These are phyloP conservation scores for Argentina silus DNA, from an alignment of 2,797 vertebrate genomes.

Conservation along the genomic window DNA sequence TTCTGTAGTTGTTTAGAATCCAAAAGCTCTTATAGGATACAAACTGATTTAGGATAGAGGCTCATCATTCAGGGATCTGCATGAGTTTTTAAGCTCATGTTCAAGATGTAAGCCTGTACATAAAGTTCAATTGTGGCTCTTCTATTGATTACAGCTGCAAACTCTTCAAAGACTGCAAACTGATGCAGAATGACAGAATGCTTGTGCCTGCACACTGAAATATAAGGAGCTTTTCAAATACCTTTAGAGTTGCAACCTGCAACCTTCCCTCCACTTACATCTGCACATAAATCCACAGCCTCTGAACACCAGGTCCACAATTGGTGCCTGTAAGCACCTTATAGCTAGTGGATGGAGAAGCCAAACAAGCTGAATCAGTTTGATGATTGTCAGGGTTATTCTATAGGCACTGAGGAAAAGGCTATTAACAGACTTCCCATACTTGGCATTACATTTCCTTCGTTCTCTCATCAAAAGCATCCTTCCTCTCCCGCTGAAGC, in stretches of 20 bases:
- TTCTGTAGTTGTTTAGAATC: background rate
- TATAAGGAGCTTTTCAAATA: no score
- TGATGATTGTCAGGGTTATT: conserved; percentile 1
- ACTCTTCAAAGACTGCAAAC: no score
- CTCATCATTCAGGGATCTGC: no score
- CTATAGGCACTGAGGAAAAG: background rate
- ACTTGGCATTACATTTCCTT: conserved; percentile 11
- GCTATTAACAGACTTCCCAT: conserved; percentile 35
- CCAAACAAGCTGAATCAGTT: conserved; percentile 23
- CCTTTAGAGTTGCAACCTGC: background rate
- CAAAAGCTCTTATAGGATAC: background rate
- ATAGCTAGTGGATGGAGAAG: background rate
- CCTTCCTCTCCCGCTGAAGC: conserved; percentile 19
- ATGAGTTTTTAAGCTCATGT: no score
- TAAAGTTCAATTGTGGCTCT: no score
- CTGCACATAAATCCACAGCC: conserved; percentile 2
- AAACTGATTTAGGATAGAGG: no score
- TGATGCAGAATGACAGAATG: no score
- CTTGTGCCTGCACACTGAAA: no score
- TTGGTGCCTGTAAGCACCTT: conserved; percentile 9
- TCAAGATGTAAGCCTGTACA: no score
- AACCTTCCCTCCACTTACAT: background rate
- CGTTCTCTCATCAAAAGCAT: conserved; percentile 13
- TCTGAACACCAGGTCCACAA: background rate
- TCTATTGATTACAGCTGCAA: no score